Base-by-base conservation (phyloP, 2,888 invertebrate genomes). In the Agrochola lychnidis region DNA sequence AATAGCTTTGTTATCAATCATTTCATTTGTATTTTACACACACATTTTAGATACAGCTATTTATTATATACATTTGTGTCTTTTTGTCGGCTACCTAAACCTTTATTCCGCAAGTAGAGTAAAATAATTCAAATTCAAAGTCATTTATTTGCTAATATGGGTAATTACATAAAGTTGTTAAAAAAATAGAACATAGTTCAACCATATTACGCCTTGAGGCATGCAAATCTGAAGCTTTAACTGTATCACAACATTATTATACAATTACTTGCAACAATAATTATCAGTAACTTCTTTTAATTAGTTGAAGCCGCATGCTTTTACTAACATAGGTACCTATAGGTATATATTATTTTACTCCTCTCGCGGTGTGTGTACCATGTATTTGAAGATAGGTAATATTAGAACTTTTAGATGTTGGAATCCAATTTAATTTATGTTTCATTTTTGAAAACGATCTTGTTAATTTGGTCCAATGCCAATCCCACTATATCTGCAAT, bases 21-120 rank as follows among this genome's bases (percentile, higher is more conserved):
- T 69, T 70, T 40, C 59, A 67, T 76, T 66, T 59, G n/a, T 61
- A 56, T 61, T 70, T 56, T 63, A 40, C 51, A 51, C 63, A 66
- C 42, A 72, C 36, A 66, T 74, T 56, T 64, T 80, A 56, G n/a
- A 72, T 56, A 51, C 19, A 51, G 51, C 51, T 51, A 51, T 63
- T 71, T 51, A 51, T 63, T 71, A 57, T 14, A 45, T 25, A 62
- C 45, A 70, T 19, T 57, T 81, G 36, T 62, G 51, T 62, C 53
- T 67, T 79, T 45, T 70, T 74, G 45, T 68, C 30, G 12, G 36
- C 14, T 63, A 53, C 36, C 16, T 59, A 40, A 67, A 62, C 61
- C 42, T 63, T 48, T 57, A 36, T 70, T 62, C 30, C 68, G n/a
- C n/a, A 79, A 79, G 63, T 42, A 45, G 81, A 56, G 78, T 82